phyloP scores from a whole-genome alignment of 2,888 invertebrate genomes.

The Campaea margaritaria region DNA sequence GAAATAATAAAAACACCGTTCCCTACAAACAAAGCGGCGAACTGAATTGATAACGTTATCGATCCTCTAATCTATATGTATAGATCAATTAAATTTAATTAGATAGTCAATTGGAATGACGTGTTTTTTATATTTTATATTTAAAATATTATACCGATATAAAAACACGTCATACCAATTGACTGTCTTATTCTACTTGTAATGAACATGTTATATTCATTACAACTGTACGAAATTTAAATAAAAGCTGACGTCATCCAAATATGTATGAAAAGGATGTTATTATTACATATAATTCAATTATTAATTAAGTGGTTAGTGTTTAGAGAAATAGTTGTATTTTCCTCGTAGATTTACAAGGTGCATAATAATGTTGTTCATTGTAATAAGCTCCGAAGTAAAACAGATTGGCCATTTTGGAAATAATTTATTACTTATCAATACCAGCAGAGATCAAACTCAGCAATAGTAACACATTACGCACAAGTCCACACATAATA shows the following conservation, averaged over 20 bases:
- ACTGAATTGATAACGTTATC: slow-evolving; percentile 28
- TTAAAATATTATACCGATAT: too few relatives aligned
- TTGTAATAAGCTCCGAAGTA: too few relatives aligned
- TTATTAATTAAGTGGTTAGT: too few relatives aligned
- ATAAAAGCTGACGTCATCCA: too few relatives aligned
- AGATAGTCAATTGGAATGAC: slow-evolving; percentile 7
- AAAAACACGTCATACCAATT: too few relatives aligned
- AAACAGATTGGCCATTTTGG: slow-evolving; percentile 28
- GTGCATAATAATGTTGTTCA: not conserved
- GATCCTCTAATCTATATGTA: not conserved
- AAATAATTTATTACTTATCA: slow-evolving; percentile 75
- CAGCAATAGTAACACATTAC: slow-evolving; percentile 67
- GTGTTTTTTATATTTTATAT: too few relatives aligned
- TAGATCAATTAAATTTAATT: slow-evolving; percentile 24
- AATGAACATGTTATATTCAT: too few relatives aligned
- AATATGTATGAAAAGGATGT: too few relatives aligned
- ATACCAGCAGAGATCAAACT: slow-evolving; percentile 71
- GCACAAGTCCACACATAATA: slow-evolving; percentile 33
- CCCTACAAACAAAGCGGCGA: slow-evolving; percentile 21
- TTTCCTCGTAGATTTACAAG: not conserved
- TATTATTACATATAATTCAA: too few relatives aligned
- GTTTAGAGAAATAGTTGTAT: not conserved
- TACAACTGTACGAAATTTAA: too few relatives aligned
- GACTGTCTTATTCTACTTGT: too few relatives aligned
- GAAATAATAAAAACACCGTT: slow-evolving; percentile 1